Evolutionary conservation across 2,888 invertebrate species (phyloP).

Genomic region (Epistrophe grossulariae): DNA sequence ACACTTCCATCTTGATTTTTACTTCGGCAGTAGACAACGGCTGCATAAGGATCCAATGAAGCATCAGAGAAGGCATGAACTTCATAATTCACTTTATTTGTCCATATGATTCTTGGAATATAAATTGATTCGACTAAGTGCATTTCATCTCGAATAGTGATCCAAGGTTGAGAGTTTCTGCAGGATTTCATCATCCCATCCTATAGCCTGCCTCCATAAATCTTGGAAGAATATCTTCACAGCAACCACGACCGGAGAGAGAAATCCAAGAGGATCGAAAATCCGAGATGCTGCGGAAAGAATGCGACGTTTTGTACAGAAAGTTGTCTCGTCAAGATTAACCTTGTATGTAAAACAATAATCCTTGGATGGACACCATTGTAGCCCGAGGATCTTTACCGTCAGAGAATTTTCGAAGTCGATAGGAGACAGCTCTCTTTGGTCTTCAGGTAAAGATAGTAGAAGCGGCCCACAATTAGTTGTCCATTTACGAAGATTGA

Average conservation of each 20-base stretch:
- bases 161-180: conserved; percentile 12
- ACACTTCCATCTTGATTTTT: background rate
- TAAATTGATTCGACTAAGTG: background rate
- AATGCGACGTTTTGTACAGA: background rate
- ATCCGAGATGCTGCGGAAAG: background rate
- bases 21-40: conserved; percentile 28
- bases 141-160: conserved; percentile 18
- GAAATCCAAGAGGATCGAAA: background rate
- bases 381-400: background rate
- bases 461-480: conserved; percentile 43
- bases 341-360: background rate
- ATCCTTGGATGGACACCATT: conserved; percentile 1
- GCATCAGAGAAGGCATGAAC: conserved; percentile 25
- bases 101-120: conserved; percentile 19
- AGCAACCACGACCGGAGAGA: background rate
- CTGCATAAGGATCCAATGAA: conserved; percentile 23
- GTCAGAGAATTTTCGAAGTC: too few relatives aligned
- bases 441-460: background rate
- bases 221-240: conserved; percentile 14
- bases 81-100: background rate
- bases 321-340: background rate
- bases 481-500: conserved; percentile 33
- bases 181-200: conserved; percentile 9
- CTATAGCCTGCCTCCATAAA: conserved; percentile 13
- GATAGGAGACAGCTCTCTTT: too few relatives aligned